A percentile compares a stretch with the other conserved stretches of the same genome.
phyloP scores from a whole-genome alignment of 2,797 vertebrate genomes.

The Novumbra hubbsi region DNA sequence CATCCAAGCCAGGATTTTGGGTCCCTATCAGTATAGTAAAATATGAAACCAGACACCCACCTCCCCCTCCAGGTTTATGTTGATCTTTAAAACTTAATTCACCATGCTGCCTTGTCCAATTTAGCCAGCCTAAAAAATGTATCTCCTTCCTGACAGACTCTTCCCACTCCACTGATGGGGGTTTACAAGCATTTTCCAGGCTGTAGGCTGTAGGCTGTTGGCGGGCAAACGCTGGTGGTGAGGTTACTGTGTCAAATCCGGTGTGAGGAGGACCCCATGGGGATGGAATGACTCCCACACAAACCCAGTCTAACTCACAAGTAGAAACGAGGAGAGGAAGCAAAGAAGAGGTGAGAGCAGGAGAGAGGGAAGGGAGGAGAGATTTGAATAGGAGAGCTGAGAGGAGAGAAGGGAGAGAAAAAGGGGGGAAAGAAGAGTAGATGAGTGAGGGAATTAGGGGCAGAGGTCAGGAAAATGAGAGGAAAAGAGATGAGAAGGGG shows the following conservation, averaged over 20 bases:
- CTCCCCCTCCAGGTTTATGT: conserved; percentile 20
- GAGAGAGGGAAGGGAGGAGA: background rate
- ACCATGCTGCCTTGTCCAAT: conserved; percentile 39
- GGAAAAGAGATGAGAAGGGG: background rate
- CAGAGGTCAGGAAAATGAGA: background rate
- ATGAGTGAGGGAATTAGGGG: too few relatives aligned
- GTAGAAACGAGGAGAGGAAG: background rate
- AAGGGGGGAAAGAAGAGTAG: background rate
- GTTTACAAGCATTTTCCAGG: conserved; percentile 65
- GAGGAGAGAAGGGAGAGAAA: too few relatives aligned
- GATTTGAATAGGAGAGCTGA: background rate
- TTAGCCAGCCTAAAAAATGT: conserved; percentile 42
- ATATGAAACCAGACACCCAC: conserved; percentile 18
- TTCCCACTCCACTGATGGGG: conserved; percentile 35
- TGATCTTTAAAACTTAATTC: conserved; percentile 54
- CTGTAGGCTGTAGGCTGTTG: conserved; percentile 54
- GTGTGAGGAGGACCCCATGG: conserved; percentile 57
- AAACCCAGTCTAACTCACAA: conserved; percentile 30
- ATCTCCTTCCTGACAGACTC: conserved; percentile 30
- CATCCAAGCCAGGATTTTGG: too few relatives aligned
- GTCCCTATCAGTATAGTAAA: too few relatives aligned
- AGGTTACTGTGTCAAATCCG: conserved; percentile 72
- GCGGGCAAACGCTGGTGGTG: conserved; percentile 66
- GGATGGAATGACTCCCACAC: conserved; percentile 31
- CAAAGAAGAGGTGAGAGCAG: too few relatives aligned